A percentile compares a stretch with the other conserved stretches of the same genome.
phyloP scores from a whole-genome alignment of 2,888 invertebrate species.

The Aleiodes alternator region DNA sequence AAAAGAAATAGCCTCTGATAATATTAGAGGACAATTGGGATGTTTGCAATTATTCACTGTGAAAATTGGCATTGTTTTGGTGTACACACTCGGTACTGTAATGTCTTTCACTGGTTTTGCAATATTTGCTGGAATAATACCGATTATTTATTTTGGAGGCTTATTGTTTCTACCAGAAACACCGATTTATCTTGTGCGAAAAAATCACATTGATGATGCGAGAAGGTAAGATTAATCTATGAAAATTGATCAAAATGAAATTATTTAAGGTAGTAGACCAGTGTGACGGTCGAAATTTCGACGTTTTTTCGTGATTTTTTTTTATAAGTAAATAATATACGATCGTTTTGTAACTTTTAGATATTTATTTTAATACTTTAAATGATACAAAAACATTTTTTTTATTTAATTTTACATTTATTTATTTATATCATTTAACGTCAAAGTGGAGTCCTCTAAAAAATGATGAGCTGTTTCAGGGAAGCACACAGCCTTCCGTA shows the following conservation, averaged over 20 bases:
- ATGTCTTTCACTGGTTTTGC: slow-evolving; percentile 76
- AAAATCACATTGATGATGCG: slow-evolving; percentile 69
- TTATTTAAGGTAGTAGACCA: no score
- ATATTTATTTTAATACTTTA: no score
- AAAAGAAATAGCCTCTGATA: slow-evolving; percentile 80
- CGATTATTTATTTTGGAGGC: slow-evolving; percentile 72
- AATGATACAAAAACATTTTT: no score
- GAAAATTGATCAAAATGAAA: background rate
- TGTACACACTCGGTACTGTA: slow-evolving; percentile 74
- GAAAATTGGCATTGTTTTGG: slow-evolving; percentile 74
- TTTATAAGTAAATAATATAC: no score
- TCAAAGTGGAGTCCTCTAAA: no score
- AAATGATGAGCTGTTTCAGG: no score
- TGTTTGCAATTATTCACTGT: slow-evolving; percentile 77
- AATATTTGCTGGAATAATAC: slow-evolving; percentile 63
- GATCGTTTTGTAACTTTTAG: no score
- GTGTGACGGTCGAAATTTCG: no score
- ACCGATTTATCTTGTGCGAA: slow-evolving; percentile 75
- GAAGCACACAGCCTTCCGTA: no score
- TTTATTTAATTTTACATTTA: no score
- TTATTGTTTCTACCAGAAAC: slow-evolving; percentile 78
- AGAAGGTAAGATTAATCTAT: slow-evolving; percentile 23
- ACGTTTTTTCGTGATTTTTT: no score
- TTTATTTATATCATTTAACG: no score
- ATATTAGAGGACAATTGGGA: slow-evolving; percentile 77